These are phyloP conservation scores for Polydrusus cervinus DNA, from an alignment of 2,888 invertebrate species.

Conservation along the genomic window DNA sequence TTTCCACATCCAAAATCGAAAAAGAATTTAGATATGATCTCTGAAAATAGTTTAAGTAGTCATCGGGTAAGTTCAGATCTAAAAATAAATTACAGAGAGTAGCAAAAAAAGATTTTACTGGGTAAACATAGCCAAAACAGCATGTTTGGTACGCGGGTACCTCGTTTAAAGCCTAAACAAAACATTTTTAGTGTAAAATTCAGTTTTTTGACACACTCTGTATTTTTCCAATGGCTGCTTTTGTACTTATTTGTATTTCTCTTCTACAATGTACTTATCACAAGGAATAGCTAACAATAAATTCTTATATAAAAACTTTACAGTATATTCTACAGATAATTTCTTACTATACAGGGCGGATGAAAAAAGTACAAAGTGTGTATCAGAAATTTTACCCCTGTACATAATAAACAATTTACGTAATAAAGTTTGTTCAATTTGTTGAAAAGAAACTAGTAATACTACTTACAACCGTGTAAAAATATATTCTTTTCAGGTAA, in stretches of 20 bases:
- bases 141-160: too few species aligned
- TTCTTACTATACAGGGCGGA: conserved; percentile 43
- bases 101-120: conserved; percentile 3
- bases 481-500: conserved; percentile 36
- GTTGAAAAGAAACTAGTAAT: conserved; percentile 15
- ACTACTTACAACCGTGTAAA: conserved; percentile 37
- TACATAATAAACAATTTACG: conserved; percentile 31
- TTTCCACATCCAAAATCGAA: conserved; percentile 44
- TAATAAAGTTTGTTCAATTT: conserved; percentile 19
- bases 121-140: background rate
- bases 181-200: too few species aligned
- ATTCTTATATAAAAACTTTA: conserved; percentile 51
- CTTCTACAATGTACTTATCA: conserved; percentile 51
- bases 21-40: conserved; percentile 34
- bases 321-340: conserved; percentile 46
- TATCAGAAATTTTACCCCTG: conserved; percentile 27
- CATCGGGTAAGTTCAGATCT: conserved; percentile 52
- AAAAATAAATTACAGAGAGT: conserved; percentile 41
- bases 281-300: conserved; percentile 51
- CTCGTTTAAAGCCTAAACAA: too few species aligned
- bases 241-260: conserved; percentile 41
- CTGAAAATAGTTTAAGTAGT: conserved; percentile 47
- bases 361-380: conserved; percentile 28
- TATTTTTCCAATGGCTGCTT: conserved; percentile 44
- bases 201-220: conserved; percentile 28